Evolutionary conservation across 2,113 vertebrate species (phyloP), one percentile per base, ranked within the genome.

Genomic region (Microtus ochrogaster): DNA sequence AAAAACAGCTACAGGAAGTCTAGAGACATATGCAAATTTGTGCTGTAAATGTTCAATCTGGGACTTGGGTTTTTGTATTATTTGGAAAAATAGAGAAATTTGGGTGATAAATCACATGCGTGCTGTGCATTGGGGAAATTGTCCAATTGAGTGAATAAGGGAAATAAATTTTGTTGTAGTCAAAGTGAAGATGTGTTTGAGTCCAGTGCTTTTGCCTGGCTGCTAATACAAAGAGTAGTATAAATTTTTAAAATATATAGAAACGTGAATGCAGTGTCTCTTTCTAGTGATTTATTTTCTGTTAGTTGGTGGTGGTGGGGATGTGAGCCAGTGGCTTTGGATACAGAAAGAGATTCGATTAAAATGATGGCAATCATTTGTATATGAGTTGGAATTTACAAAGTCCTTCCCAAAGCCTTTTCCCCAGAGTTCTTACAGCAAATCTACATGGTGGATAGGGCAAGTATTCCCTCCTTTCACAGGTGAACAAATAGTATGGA

Each of bases 41-140:
- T 52, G 47, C 41, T 22, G 17, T 24, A 13, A 93, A 92, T 21
- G 68, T 89, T 96, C 74, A 63, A 49, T 93, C 83, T 55, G 1
- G 82, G 91, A 76, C 66, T 61, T 28, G 88, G 78, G 86, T 81
- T 92, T 39, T 76, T n/a, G 19, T 93, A 19, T 97, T 92, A 63
- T 95, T 85, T 97, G 93, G 63, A 61, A 33, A 16, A 70, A 73
- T 41, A 39, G 22, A 85, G 44, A 90, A 33, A 1, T 88, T 36
- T 10, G 26, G 77, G 55, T 65, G 77, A 86, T 52, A 8, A 1
- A 52, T 61, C 1, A 0, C 0, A 5, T 70, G 58, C 47, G 17
- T 2, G 19, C 1, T 26, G 2, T 28, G 3, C 17, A 70, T 39
- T 30, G 33, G 81, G 81, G 68, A 61, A 76, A 41, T 77, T 65